These are phyloP conservation scores for Oxyteleia sp. DNA, from an alignment of 2,888 invertebrate genomes.

Conservation along the genomic window DNA sequence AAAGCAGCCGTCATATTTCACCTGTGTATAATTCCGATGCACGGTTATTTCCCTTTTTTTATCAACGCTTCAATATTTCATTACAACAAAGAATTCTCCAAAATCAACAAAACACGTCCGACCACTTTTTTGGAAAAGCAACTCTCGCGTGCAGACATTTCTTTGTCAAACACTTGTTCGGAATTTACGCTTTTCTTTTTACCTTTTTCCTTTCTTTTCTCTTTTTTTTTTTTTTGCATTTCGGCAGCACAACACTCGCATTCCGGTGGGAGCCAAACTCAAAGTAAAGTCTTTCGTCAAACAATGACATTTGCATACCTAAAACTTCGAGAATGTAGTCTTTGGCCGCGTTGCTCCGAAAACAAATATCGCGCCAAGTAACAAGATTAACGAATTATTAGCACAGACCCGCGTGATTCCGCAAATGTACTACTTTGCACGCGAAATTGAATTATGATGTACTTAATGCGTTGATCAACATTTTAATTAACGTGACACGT, in stretches of 20 bases:
- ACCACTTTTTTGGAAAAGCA: constrained; percentile 4
- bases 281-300: constrained; percentile 50
- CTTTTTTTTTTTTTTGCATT: constrained; percentile 24
- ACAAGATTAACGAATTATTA: constrained; percentile 46
- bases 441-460: constrained; percentile 42
- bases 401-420: constrained; percentile 12
- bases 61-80: background rate
- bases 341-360: constrained; percentile 22
- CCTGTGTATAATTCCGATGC: too few species aligned
- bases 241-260: constrained; percentile 23
- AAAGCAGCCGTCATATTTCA: too few species aligned
- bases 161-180: constrained; percentile 19
- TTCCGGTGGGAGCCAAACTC: constrained; percentile 24
- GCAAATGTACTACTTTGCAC: constrained; percentile 35
- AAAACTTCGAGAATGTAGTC: constrained; percentile 43
- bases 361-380: constrained; percentile 32
- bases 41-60: background rate
- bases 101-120: constrained; percentile 6
- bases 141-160: background rate
- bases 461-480: constrained; percentile 39
- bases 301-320: constrained; percentile 46
- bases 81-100: background rate
- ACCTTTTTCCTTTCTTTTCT: too few species aligned
- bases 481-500: constrained; percentile 29
- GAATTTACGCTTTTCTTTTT: constrained; percentile 36